phyloP scores from a whole-genome alignment of 1,140 invertebrate species.

The Samia ricini region DNA sequence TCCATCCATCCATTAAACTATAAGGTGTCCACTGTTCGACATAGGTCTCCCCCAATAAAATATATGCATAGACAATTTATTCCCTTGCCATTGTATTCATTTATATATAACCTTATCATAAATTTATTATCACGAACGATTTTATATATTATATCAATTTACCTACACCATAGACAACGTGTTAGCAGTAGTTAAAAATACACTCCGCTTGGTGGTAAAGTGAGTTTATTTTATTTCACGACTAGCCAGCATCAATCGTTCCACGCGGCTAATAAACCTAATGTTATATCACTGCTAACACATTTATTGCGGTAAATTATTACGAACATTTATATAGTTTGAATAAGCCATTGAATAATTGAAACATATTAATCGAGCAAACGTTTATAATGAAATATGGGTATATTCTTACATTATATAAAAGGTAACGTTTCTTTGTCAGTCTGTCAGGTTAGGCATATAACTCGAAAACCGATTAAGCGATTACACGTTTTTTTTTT shows the following conservation, averaged over 20 bases:
- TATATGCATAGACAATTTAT: too few relatives aligned
- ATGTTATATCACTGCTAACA: background rate
- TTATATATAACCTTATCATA: too few relatives aligned
- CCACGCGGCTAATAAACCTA: background rate
- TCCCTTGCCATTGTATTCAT: too few relatives aligned
- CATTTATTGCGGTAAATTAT: background rate
- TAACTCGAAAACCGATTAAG: too few relatives aligned
- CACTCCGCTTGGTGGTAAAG: background rate
- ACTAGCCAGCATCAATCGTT: background rate
- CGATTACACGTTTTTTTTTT: too few relatives aligned
- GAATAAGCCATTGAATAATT: background rate
- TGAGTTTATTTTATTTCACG: background rate
- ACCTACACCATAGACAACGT: background rate
- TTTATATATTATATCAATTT: too few relatives aligned
- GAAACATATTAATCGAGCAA: background rate
- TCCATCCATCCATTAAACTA: too few relatives aligned
- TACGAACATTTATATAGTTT: background rate
- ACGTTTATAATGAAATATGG: background rate
- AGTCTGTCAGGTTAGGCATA: too few relatives aligned
- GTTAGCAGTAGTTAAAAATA: background rate
- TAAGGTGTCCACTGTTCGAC: too few relatives aligned
- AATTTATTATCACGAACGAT: too few relatives aligned
- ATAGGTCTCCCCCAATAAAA: too few relatives aligned
- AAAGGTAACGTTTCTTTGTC: too few relatives aligned
- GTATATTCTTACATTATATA: background rate